Evolutionary conservation across 2,113 vertebrate genomes (phyloP).

Genomic region (Gallinago undulata): DNA sequence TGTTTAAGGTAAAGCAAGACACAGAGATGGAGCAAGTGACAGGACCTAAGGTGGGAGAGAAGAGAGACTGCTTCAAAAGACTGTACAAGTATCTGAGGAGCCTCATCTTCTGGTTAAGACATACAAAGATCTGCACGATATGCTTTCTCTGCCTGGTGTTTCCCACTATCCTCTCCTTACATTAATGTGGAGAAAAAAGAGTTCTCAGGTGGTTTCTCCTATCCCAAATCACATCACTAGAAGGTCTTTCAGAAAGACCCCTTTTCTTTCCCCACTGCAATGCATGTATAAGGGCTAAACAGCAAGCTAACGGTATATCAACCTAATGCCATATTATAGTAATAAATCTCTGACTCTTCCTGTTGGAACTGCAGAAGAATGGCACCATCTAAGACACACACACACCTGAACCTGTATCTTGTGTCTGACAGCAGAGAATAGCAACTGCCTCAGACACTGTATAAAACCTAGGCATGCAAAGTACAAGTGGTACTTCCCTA

Average conservation of each 20-base stretch:
- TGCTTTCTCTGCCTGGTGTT: not conserved
- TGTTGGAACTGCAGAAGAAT: not conserved
- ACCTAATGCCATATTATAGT: not conserved
- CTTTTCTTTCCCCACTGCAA: not conserved
- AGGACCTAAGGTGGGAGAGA: not conserved
- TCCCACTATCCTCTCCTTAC: not conserved
- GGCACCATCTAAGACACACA: rapidly evolving
- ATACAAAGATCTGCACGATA: not conserved
- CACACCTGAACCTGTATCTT: not conserved
- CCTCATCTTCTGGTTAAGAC: not conserved
- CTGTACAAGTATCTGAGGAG: not conserved
- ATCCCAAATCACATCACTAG: not conserved
- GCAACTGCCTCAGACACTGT: not conserved
- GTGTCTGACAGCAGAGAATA: not conserved
- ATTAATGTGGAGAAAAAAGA: not conserved
- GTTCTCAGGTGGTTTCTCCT: not conserved
- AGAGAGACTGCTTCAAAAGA: not conserved
- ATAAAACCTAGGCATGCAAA: not conserved
- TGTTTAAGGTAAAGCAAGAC: not conserved
- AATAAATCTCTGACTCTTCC: not conserved
- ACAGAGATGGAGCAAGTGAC: not conserved
- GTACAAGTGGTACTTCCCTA: not conserved
- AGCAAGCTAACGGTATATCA: not conserved
- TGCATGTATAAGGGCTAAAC: not conserved
- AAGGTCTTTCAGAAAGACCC: not conserved